phyloP scores from a whole-genome alignment of 2,888 invertebrate species.

The Lymantria dispar region DNA sequence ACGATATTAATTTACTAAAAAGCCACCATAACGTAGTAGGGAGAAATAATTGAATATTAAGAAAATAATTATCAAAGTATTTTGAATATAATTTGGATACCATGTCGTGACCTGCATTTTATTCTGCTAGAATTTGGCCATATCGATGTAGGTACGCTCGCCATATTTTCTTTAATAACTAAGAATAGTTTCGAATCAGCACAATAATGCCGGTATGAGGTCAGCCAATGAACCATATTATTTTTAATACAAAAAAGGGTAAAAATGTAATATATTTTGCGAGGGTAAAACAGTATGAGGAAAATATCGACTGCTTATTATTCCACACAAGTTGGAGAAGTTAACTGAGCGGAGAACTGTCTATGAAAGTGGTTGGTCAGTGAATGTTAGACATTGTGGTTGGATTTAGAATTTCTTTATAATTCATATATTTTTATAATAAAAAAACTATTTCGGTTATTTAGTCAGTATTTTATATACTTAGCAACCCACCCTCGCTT shows the following conservation, averaged over 20 bases:
- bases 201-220: not conserved
- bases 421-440: no score
- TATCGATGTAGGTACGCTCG: no score
- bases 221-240: conserved; percentile 3
- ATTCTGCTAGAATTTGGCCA: no score
- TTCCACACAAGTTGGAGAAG: conserved; percentile 24
- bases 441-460: no score
- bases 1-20: no score
- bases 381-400: conserved; percentile 12
- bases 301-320: conserved; percentile 23
- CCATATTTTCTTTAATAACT: not conserved
- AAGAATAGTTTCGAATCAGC: not conserved
- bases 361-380: conserved; percentile 4
- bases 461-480: no score
- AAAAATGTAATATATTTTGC: conserved; percentile 5
- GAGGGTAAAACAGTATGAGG: conserved; percentile 4
- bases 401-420: not conserved
- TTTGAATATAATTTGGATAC: no score
- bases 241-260: conserved; percentile 4
- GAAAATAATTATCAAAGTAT: no score
- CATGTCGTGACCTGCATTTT: no score
- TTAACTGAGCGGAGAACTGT: conserved; percentile 26
- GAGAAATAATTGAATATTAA: no score
- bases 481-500: no score
- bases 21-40: no score